These are phyloP conservation scores for Papilio dardanus DNA, from an alignment of 1,140 invertebrate genomes.

Conservation along the genomic window DNA sequence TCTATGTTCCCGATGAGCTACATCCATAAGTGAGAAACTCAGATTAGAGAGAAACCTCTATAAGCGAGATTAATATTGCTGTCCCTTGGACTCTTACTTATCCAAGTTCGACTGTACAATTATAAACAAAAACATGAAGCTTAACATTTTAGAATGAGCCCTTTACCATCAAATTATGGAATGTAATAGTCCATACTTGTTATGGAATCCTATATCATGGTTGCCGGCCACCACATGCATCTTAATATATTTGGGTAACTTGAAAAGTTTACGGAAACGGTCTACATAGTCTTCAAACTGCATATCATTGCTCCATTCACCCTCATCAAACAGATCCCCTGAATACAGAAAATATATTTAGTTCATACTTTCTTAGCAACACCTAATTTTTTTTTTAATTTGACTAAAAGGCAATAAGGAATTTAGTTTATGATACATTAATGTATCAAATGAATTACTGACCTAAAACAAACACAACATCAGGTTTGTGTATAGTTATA, in stretches of 20 bases:
- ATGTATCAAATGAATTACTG: slow-evolving; percentile 44
- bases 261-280: slow-evolving; percentile 92
- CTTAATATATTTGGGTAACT: slow-evolving; percentile 85
- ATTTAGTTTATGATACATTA: not conserved
- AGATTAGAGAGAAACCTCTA: no score
- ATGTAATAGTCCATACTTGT: slow-evolving; percentile 86
- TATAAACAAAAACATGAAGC: not conserved
- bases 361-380: no score
- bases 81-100: no score
- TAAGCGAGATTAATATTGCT: no score
- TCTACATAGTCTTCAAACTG: slow-evolving; percentile 91
- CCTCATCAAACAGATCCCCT: slow-evolving; percentile 99
- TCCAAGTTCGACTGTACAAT: no score
- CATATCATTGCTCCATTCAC: slow-evolving; percentile 90
- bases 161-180: slow-evolving; percentile 16
- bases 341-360: slow-evolving; percentile 42
- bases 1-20: no score
- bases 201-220: slow-evolving; percentile 99
- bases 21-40: no score
- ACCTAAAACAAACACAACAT: slow-evolving; percentile 96
- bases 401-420: no score
- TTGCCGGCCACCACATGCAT: slow-evolving; percentile 95
- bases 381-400: no score
- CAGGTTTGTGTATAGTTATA: slow-evolving; percentile 91
- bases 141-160: not conserved